Evolutionary conservation across 1,140 invertebrate genomes (phyloP).

Genomic region (Drosophila teissieri): DNA sequence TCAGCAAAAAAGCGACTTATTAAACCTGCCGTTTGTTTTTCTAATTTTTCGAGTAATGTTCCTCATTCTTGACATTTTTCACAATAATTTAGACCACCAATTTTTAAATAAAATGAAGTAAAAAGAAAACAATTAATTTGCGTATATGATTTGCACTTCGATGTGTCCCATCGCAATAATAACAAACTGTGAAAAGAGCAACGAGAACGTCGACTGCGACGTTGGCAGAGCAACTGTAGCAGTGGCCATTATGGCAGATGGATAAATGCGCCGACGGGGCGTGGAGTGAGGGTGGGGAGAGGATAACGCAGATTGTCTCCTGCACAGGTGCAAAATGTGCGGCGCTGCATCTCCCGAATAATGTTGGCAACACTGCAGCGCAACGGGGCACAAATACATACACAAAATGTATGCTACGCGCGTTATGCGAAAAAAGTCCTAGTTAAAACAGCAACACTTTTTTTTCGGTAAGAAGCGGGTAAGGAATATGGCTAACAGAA

Average conservation of each 20-base stretch:
- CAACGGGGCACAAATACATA: slow-evolving; percentile 65
- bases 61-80: not conserved
- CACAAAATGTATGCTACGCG: slow-evolving; percentile 75
- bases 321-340: slow-evolving; percentile 75
- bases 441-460: slow-evolving; percentile 32
- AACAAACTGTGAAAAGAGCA: slow-evolving; percentile 34
- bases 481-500: slow-evolving; percentile 46
- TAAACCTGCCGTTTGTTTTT: too few species aligned
- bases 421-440: slow-evolving; percentile 58
- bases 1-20: too few species aligned
- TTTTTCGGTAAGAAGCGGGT: slow-evolving; percentile 14
- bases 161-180: slow-evolving; percentile 35
- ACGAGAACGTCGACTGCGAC: slow-evolving; percentile 23
- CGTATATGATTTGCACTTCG: slow-evolving; percentile 14
- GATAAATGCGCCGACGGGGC: slow-evolving; percentile 34
- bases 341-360: slow-evolving; percentile 55
- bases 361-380: slow-evolving; percentile 73
- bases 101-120: not conserved
- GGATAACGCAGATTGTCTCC: slow-evolving; percentile 55
- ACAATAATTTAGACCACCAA: too few species aligned
- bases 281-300: slow-evolving; percentile 11
- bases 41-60: too few species aligned
- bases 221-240: slow-evolving; percentile 39
- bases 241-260: slow-evolving; percentile 25
- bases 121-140: not conserved